A percentile compares a stretch with the other conserved stretches of the same genome.
phyloP scores from a whole-genome alignment of 2,113 vertebrate genomes.

The Tiliqua scincoides region DNA sequence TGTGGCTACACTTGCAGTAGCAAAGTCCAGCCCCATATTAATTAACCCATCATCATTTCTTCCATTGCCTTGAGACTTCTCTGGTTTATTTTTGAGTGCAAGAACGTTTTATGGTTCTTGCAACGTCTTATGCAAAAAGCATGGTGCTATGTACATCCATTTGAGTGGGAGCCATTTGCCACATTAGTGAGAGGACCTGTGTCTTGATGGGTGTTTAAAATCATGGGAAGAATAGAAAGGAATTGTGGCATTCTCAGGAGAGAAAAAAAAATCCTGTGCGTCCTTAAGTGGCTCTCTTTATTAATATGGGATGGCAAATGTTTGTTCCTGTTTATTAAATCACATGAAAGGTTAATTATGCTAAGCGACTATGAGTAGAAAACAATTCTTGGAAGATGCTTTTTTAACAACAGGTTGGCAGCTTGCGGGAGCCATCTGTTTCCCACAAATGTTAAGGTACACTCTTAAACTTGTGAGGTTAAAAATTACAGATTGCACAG shows the following conservation, averaged over 20 bases:
- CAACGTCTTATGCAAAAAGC: too few species aligned
- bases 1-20: too few species aligned
- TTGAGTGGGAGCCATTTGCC: background rate
- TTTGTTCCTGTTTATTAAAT: conserved; percentile 80
- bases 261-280: background rate
- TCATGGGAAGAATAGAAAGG: conserved; percentile 5
- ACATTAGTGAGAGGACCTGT: conserved; percentile 43
- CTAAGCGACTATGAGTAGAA: conserved; percentile 76
- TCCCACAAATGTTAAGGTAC: conserved; percentile 85
- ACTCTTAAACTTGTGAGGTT: conserved; percentile 82
- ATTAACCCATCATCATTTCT: background rate
- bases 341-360: conserved; percentile 81
- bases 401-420: conserved; percentile 85
- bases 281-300: conserved; percentile 69
- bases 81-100: conserved; percentile 1
- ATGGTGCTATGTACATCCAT: background rate
- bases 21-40: background rate
- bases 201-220: conserved; percentile 28
- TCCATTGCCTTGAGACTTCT: background rate
- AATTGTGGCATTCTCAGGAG: background rate
- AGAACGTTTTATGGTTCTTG: rapidly evolving
- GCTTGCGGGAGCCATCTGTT: conserved; percentile 82
- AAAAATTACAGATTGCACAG: conserved; percentile 79
- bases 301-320: conserved; percentile 75
- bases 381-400: conserved; percentile 82